These are phyloP conservation scores for Temnothorax curvispinosus DNA, from an alignment of 1,140 invertebrate genomes.

Conservation along the genomic window DNA sequence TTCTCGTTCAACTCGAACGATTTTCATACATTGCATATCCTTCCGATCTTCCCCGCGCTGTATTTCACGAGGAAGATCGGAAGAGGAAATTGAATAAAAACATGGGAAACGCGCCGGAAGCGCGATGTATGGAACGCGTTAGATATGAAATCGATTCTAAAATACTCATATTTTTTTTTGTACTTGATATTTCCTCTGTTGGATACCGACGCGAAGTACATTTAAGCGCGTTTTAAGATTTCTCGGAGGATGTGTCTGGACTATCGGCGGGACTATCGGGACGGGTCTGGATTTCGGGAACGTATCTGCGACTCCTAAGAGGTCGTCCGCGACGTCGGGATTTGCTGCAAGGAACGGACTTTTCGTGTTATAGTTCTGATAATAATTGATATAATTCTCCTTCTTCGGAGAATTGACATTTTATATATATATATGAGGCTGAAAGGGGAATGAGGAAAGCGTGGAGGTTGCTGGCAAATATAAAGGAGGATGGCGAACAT, in stretches of 20 bases:
- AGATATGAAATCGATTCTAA: not conserved
- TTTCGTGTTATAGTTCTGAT: not conserved
- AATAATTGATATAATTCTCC: not conserved
- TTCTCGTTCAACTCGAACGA: not conserved
- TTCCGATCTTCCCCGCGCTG: not conserved
- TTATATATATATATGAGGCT: not conserved
- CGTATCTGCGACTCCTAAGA: constrained; percentile 79
- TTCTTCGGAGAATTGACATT: not conserved
- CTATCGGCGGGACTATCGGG: too few relatives aligned
- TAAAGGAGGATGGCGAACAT: not conserved
- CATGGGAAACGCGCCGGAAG: not conserved
- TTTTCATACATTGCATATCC: not conserved
- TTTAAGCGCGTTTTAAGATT: constrained; percentile 50
- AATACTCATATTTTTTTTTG: not conserved
- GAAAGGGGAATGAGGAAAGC: not conserved
- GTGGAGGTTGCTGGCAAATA: not conserved
- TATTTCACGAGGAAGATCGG: not conserved
- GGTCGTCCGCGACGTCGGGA: constrained; percentile 76
- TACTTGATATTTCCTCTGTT: not conserved
- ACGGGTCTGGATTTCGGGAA: constrained; percentile 62
- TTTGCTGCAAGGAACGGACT: constrained; percentile 76
- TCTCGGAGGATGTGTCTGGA: constrained; percentile 46
- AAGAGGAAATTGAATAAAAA: not conserved
- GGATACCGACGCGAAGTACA: constrained; percentile 62
- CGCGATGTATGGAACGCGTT: not conserved